Conservation (phyloP, 2,797 vertebrate species). For the Miichthys miiuy region DNA sequence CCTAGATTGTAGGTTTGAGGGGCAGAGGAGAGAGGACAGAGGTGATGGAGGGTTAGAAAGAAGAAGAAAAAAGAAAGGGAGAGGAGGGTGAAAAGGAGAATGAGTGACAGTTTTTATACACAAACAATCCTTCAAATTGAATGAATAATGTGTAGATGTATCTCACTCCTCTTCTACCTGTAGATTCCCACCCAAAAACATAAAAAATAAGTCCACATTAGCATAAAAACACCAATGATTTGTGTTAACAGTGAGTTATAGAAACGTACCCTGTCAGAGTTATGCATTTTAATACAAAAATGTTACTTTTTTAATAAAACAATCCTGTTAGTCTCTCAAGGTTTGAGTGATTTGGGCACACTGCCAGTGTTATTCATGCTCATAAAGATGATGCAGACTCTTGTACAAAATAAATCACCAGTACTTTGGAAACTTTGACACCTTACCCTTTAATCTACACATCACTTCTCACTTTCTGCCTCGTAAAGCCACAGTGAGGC, state of each 20-base stretch:
- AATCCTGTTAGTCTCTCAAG: neutral
- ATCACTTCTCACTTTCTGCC: slow-evolving; percentile 22
- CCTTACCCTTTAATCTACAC: slow-evolving; percentile 28
- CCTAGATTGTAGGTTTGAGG: neutral
- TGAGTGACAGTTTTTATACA: neutral
- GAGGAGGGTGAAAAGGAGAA: neutral
- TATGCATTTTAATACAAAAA: neutral
- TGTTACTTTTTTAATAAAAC: neutral
- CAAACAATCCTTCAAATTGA: neutral
- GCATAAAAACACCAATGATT: neutral
- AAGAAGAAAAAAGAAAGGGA: neutral
- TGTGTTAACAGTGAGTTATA: neutral
- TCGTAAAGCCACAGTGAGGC: slow-evolving; percentile 10
- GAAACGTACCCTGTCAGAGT: neutral
- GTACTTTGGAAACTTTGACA: slow-evolving; percentile 19
- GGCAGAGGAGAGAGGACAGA: neutral
- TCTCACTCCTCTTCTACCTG: neutral
- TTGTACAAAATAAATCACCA: neutral
- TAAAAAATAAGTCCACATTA: neutral
- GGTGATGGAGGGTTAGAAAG: neutral
- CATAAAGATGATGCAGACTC: neutral
- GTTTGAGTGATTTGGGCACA: neutral
- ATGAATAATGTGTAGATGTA: neutral
- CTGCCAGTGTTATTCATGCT: neutral
- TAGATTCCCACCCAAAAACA: neutral